phyloP scores from a whole-genome alignment of 2,888 invertebrate species.

The Hydrotaea diabolus region DNA sequence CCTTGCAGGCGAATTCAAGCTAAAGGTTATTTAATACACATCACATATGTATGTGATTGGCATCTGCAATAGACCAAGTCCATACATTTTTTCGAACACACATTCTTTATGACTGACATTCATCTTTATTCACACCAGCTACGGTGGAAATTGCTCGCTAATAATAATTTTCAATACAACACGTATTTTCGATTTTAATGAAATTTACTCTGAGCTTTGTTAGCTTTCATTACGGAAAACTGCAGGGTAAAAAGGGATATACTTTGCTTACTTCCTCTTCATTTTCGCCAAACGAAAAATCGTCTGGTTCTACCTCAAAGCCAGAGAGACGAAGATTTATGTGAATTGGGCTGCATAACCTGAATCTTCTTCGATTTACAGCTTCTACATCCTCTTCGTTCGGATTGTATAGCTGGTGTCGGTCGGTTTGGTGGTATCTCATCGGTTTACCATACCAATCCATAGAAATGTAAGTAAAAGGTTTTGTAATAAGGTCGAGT shows the following conservation, averaged over 20 bases:
- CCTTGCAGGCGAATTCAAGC: too few species aligned
- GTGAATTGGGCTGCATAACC: conserved; percentile 32
- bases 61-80: too few species aligned
- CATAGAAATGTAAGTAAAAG: too few species aligned
- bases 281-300: not conserved
- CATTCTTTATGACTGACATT: not conserved
- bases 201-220: conserved; percentile 61
- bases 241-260: not conserved
- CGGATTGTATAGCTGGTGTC: not conserved
- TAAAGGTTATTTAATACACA: too few species aligned
- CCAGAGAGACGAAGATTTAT: conserved; percentile 25
- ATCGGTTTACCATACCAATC: conserved; percentile 38
- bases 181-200: conserved; percentile 64
- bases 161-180: conserved; percentile 55
- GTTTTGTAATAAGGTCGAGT: too few species aligned
- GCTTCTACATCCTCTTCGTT: not conserved
- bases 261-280: not conserved
- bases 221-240: conserved; percentile 40
- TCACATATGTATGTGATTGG: too few species aligned
- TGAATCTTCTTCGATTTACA: not conserved
- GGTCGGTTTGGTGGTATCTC: conserved; percentile 5
- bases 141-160: not conserved
- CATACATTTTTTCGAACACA: too few species aligned
- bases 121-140: not conserved
- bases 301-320: conserved; percentile 39